A percentile compares a stretch with the other conserved stretches of the same genome.
These are phyloP conservation scores for Nannoperca obscura DNA, from an alignment of 2,797 vertebrate species.

Conservation along the genomic window DNA sequence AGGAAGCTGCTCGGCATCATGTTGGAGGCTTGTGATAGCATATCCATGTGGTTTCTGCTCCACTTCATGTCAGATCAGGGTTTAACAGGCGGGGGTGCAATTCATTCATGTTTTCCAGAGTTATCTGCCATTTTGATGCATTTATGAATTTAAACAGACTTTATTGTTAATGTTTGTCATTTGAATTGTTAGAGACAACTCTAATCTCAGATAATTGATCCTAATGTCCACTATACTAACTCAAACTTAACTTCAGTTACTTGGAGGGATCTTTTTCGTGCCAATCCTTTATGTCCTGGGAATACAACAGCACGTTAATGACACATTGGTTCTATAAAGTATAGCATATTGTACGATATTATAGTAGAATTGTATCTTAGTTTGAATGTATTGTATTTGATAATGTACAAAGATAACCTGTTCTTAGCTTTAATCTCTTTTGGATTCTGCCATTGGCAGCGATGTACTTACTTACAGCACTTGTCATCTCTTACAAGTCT, in stretches of 20 bases:
- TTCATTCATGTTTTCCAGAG: neutral
- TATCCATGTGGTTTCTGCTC: neutral
- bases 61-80: neutral
- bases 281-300: no score
- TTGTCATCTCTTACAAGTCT: no score
- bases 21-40: constrained; percentile 8
- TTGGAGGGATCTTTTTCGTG: neutral
- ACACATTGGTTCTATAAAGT: no score
- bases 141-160: neutral
- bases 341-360: no score
- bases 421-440: no score
- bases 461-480: no score
- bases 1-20: constrained; percentile 61
- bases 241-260: neutral
- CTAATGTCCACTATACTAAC: neutral
- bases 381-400: no score
- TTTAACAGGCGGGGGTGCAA: neutral
- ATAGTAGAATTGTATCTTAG: no score
- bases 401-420: no score
- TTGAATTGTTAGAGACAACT: neutral
- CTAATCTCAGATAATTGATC: neutral
- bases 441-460: no score
- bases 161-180: neutral
- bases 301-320: no score
- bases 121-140: neutral